Percentiles rank a stretch among this genome's conserved stretches.
Evolutionary conservation across 2,113 vertebrate species (phyloP).

Genomic region (Nibea coibor): DNA sequence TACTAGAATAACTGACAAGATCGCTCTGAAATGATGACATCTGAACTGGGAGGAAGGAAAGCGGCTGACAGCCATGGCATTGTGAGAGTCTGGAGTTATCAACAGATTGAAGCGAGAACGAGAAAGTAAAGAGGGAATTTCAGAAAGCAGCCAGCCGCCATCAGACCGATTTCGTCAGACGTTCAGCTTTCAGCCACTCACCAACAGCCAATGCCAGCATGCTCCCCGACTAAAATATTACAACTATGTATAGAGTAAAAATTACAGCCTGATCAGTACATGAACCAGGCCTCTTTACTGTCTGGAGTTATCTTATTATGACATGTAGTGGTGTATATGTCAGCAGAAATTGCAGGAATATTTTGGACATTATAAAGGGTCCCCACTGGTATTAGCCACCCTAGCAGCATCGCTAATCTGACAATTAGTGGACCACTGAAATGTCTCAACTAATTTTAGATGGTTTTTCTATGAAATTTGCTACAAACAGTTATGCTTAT

Average conservation of each 20-base stretch:
- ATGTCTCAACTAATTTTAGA: not conserved
- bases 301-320: not conserved
- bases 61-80: constrained; percentile 70
- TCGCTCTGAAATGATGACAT: constrained; percentile 66
- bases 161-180: constrained; percentile 57
- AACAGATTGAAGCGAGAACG: constrained; percentile 62
- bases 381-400: not conserved
- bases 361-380: too few species aligned
- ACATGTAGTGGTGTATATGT: too few species aligned
- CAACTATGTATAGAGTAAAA: constrained; percentile 30
- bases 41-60: constrained; percentile 64
- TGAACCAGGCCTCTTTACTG: not conserved
- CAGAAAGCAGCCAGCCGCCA: constrained; percentile 60
- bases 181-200: constrained; percentile 91
- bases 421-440: not conserved
- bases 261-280: constrained; percentile 15
- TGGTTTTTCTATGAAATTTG: not conserved
- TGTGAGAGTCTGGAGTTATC: constrained; percentile 66
- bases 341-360: not conserved
- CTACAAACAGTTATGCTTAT: too few species aligned
- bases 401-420: not conserved
- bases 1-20: constrained; percentile 64
- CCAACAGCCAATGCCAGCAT: constrained; percentile 94
- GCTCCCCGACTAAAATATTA: constrained; percentile 81
- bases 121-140: constrained; percentile 62